Base-by-base conservation (phyloP, 1,140 invertebrate species). In the Zaprionus africanus region DNA sequence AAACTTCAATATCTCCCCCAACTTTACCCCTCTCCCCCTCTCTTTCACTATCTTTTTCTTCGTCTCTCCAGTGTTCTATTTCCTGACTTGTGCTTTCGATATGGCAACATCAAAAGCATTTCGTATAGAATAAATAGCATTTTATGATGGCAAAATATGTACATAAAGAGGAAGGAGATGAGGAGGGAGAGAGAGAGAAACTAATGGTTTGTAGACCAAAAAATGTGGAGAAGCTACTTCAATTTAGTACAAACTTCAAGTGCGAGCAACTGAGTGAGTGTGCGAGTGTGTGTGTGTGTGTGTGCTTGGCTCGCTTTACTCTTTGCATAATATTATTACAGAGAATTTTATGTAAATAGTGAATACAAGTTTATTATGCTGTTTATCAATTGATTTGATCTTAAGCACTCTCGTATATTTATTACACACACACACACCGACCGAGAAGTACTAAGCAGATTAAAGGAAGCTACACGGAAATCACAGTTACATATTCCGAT, bases 381-480 rank as follows among this genome's bases (percentile, higher is more conserved):
- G 75, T 79, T 85, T 90, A 88, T 88, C 85, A 88, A 90, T 88
- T 88, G 85, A 88, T 90, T 90, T 90, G 85, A 90, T 88, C 85
- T 90, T 88, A 85, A 90, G 85, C 76, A 88, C 85, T 79, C 78
- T 90, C 70, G 78, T 81, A 82, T 90, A 90, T 90, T 90, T 88
- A 90, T 90, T 79, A 63, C 72, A 79, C 68, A 76, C 76, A 81
- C 70, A 77, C 26, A 57, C 15, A 36, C 31, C 17, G 58, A 63
- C 5, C 13, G 4, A 24, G n/a, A 38, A n/a, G 34, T 60, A 65
- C 4, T 26, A 19, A 77, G 34, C 60, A 60, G 61, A 62, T 41
- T 65, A 59, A 68, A 69, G 78, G 73, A 87, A 88, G 69, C 72
- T 88, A 69, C 76, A 76, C 75, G 85, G 78, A 88, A 88, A 88